phyloP scores from a whole-genome alignment of 1,140 invertebrate genomes.

The Polyergus mexicanus region DNA sequence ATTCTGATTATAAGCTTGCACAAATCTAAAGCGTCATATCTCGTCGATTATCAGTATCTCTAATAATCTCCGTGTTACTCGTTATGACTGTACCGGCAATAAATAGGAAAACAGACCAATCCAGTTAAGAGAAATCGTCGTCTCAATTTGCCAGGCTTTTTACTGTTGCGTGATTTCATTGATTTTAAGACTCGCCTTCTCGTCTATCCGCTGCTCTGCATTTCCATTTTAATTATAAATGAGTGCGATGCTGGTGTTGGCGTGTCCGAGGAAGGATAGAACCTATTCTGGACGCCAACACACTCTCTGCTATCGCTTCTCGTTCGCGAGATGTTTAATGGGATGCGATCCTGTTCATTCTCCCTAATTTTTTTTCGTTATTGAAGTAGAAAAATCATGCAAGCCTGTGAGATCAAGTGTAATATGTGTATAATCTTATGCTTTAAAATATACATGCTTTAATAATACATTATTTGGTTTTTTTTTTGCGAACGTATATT shows the following conservation, averaged over 20 bases:
- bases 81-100: background rate
- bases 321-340: conserved; percentile 12
- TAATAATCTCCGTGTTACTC: background rate
- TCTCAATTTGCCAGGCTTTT: conserved; percentile 33
- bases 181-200: conserved; percentile 42
- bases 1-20: conserved; percentile 59
- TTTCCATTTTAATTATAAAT: conserved; percentile 52
- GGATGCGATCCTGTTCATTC: background rate
- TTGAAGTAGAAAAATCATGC: conserved; percentile 4
- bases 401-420: background rate
- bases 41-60: conserved; percentile 6
- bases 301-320: conserved; percentile 14
- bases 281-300: conserved; percentile 19
- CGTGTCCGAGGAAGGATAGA: background rate
- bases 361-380: background rate
- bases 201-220: conserved; percentile 9
- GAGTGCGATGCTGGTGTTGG: conserved; percentile 19
- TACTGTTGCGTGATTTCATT: conserved; percentile 29
- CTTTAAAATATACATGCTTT: conserved; percentile 1
- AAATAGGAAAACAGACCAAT: conserved; percentile 41
- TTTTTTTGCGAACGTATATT: background rate
- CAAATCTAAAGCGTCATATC: conserved; percentile 39
- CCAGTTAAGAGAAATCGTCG: conserved; percentile 4
- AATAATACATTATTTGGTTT: background rate
- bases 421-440: background rate